Evolutionary conservation across 2,113 vertebrate genomes (phyloP), one percentile per base, ranked within the genome.

Genomic region (Ondatra zibethicus): DNA sequence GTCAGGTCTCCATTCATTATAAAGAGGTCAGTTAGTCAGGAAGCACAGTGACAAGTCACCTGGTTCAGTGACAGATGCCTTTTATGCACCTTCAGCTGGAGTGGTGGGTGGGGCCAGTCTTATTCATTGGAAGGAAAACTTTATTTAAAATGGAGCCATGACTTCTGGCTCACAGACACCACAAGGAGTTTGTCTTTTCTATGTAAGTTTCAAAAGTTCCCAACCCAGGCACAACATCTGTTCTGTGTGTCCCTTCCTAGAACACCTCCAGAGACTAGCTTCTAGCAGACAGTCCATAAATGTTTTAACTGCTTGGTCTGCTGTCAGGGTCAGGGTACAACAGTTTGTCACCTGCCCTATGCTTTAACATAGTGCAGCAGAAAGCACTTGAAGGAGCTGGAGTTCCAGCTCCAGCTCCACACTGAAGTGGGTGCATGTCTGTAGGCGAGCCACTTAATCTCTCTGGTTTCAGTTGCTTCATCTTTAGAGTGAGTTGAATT

Each of bases 381-480:
- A 52, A 45, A 73, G 68, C 58, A 52, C 4, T 61, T 21, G 2
- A 33, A 8, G 58, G 29, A 85, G 55, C 4, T 1, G 7, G 70
- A 33, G 33, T 36, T 55, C 36, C 36, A 0, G 7, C 68, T 73
- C 42, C 42, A 29, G 61, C 36, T 47, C 39, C 25, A 63, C 55
- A 0, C 50, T 33, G 82, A n/a, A 68, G 39, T 17, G 16, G 58
- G 58, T 66, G 55, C 50, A 55, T 73, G 66, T 73, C 88, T 93
- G 66, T 58, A 52, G 27, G 7, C 2, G 11, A 87, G n/a, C 45
- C 90, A 52, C 39, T 36, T 91, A 29, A 17, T 82, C 84, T 85
- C 78, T 66, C 91, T 50, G 65, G 78, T 93, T 92, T 96, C 92
- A 94, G 65, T 91, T 78, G 55, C 73, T 96, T 94, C 84, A 73